A percentile compares a stretch with the other conserved stretches of the same genome.
phyloP scores from a whole-genome alignment of 2,113 vertebrate species.

The Siphamia tubifer region DNA sequence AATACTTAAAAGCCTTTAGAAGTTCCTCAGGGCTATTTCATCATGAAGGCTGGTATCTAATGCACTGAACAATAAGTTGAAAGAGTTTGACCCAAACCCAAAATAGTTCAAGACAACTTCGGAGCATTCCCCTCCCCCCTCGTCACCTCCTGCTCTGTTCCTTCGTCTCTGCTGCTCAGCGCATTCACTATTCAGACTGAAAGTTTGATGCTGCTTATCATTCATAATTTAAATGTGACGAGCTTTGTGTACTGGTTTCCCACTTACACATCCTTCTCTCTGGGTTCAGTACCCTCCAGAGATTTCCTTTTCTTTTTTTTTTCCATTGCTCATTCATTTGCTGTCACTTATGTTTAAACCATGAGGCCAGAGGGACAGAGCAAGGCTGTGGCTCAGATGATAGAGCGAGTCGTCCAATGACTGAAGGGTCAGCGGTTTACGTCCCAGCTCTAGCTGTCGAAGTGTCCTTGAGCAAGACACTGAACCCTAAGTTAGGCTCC shows the following conservation, averaged over 20 bases:
- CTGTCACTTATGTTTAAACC: too few relatives aligned
- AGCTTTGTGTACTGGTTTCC: background rate
- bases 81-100: background rate
- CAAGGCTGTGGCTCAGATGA: too few relatives aligned
- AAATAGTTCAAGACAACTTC: slow-evolving; percentile 1
- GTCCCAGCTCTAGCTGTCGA: too few relatives aligned
- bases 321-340: background rate
- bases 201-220: slow-evolving; percentile 50
- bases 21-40: slow-evolving; percentile 7
- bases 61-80: background rate
- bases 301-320: background rate
- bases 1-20: slow-evolving; percentile 16
- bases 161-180: background rate
- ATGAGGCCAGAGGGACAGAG: too few relatives aligned
- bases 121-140: background rate
- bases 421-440: too few relatives aligned
- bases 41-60: slow-evolving; percentile 10
- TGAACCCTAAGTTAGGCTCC: too few relatives aligned
- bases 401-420: too few relatives aligned
- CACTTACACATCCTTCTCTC: background rate
- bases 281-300: background rate
- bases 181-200: slow-evolving; percentile 39
- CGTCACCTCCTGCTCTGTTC: background rate
- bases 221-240: slow-evolving; percentile 47
- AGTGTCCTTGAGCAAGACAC: too few relatives aligned